Percentiles rank a stretch among this genome's conserved stretches.
Conservation (phyloP, 2,797 vertebrate species). For the Morelia viridis region DNA sequence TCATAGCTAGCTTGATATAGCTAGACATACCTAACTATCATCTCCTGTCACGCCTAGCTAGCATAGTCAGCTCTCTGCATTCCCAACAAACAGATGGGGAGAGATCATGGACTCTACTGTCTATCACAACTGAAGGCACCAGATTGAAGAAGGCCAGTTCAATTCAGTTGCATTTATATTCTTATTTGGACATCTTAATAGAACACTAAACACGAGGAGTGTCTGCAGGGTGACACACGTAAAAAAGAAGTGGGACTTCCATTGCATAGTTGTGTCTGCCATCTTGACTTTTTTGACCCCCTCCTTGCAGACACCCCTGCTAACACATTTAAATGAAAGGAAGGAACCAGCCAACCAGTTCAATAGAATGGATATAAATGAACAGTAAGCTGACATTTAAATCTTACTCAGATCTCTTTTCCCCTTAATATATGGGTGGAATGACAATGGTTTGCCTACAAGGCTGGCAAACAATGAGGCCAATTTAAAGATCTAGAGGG, state of each 20-base stretch:
- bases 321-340: not conserved
- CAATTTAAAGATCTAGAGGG: not conserved
- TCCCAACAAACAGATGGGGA: not conserved
- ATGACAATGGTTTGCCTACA: not conserved
- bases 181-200: not conserved
- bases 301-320: not conserved
- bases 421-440: not conserved
- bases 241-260: not conserved
- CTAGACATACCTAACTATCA: not conserved
- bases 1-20: not conserved
- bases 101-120: not conserved
- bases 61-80: not conserved
- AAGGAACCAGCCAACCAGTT: not conserved
- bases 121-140: not conserved
- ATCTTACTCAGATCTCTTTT: not conserved
- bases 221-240: not conserved
- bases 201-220: not conserved
- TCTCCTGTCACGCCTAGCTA: not conserved
- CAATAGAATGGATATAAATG: not conserved
- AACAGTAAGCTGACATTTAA: not conserved
- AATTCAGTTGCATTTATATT: not conserved
- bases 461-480: not conserved
- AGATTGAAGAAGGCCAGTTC: not conserved
- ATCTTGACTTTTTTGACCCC: not conserved
- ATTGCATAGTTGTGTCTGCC: not conserved